These are phyloP conservation scores for Amorpha juglandis DNA, from an alignment of 2,888 invertebrate genomes.

Conservation along the genomic window DNA sequence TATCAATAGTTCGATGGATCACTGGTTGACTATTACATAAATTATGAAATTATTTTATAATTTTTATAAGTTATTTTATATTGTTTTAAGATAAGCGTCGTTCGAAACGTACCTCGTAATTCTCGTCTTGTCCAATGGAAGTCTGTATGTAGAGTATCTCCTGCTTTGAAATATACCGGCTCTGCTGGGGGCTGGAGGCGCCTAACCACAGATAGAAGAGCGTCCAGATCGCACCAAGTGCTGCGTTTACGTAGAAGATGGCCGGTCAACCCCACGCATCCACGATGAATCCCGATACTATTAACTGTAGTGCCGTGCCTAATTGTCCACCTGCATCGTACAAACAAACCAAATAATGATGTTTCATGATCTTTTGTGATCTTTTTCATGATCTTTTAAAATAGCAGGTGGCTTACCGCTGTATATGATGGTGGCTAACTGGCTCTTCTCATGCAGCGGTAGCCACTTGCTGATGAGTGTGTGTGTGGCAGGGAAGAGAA, in stretches of 20 bases:
- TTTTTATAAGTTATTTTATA: too few species aligned
- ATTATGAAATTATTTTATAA: too few species aligned
- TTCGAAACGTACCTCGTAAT: slow-evolving; percentile 1
- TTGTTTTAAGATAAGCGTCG: too few species aligned
- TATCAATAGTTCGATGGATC: slow-evolving; percentile 25
- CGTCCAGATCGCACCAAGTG: slow-evolving; percentile 61
- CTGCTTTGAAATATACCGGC: slow-evolving; percentile 12
- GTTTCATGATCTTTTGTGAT: too few species aligned
- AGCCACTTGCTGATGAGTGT: slow-evolving; percentile 88
- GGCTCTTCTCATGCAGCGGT: slow-evolving; percentile 71
- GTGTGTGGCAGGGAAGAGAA: slow-evolving; percentile 86
- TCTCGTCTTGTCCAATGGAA: slow-evolving; percentile 38
- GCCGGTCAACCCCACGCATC: slow-evolving; percentile 83
- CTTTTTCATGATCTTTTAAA: not conserved
- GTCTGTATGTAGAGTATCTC: slow-evolving; percentile 86
- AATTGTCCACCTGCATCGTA: slow-evolving; percentile 71
- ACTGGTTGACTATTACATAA: slow-evolving; percentile 23
- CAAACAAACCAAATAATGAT: not conserved
- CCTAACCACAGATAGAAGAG: slow-evolving; percentile 76
- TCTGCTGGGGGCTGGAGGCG: slow-evolving; percentile 60
- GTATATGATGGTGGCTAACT: slow-evolving; percentile 59
- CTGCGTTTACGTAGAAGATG: slow-evolving; percentile 84
- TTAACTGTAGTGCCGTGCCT: slow-evolving; percentile 81
- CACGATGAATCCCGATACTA: slow-evolving; percentile 60
- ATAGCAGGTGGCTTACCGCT: slow-evolving; percentile 33